Percentiles rank a stretch among this genome's conserved stretches.
Evolutionary conservation across 2,888 invertebrate genomes (phyloP).

Genomic region (Netelia fuscicornis): DNA sequence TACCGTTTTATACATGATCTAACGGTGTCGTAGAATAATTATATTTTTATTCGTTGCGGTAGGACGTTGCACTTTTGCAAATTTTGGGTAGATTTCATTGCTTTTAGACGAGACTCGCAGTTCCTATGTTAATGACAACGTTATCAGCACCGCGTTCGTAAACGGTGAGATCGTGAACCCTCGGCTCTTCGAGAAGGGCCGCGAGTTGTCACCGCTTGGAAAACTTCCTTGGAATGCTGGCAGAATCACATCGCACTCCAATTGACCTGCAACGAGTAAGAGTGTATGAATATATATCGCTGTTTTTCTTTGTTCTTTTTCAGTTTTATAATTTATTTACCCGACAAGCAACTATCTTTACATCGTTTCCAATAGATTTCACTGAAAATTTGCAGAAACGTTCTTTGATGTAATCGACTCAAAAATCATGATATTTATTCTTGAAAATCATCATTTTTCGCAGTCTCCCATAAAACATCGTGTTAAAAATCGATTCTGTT

Average conservation of each 20-base stretch:
- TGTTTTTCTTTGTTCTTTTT: too few species aligned
- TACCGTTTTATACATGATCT: slow-evolving; percentile 46
- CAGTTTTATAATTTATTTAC: slow-evolving; percentile 66
- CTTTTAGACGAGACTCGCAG: slow-evolving; percentile 88
- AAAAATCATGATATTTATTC: too few species aligned
- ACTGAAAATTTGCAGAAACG: too few species aligned
- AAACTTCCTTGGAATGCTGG: slow-evolving; percentile 75
- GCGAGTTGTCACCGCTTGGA: slow-evolving; percentile 78
- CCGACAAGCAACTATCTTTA: slow-evolving; percentile 83
- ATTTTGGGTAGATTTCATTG: neutral
- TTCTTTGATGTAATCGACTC: too few species aligned
- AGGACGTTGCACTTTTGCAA: slow-evolving; percentile 52
- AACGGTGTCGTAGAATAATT: slow-evolving; percentile 10
- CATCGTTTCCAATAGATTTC: too few species aligned
- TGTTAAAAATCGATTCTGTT: too few species aligned
- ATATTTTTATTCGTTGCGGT: slow-evolving; percentile 25
- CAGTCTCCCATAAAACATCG: too few species aligned
- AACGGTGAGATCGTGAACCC: slow-evolving; percentile 79
- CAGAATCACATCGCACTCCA: slow-evolving; percentile 81
- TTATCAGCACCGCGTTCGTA: slow-evolving; percentile 80
- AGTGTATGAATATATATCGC: neutral
- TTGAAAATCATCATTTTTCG: too few species aligned
- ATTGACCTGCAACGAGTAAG: slow-evolving; percentile 74
- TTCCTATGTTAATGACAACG: slow-evolving; percentile 85
- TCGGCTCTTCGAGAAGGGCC: slow-evolving; percentile 78